Conservation (phyloP, 1,140 invertebrate genomes). For the Pinna nobilis region DNA sequence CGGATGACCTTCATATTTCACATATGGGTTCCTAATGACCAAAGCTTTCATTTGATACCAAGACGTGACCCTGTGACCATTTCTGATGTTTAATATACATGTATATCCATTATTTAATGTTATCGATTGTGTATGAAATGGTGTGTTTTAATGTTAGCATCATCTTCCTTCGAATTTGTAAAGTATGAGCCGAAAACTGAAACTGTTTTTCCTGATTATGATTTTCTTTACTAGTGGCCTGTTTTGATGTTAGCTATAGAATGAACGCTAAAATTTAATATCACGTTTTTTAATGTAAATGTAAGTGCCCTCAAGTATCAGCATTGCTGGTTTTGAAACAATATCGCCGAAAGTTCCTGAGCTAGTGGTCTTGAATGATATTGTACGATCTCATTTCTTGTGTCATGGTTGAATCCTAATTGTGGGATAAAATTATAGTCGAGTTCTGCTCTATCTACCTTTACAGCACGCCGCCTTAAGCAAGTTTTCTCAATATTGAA, state of each 20-base stretch:
- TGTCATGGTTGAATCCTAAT: constrained; percentile 15
- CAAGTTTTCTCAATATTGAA: constrained; percentile 14
- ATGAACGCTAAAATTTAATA: constrained; percentile 12
- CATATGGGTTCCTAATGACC: no score
- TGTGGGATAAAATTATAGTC: constrained; percentile 9
- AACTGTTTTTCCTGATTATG: constrained; percentile 12
- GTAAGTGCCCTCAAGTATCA: constrained; percentile 9
- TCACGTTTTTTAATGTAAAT: constrained; percentile 2
- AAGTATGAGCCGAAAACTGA: constrained; percentile 18
- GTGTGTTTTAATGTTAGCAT: constrained; percentile 24
- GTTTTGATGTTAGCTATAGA: constrained; percentile 23
- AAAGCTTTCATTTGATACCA: no score
- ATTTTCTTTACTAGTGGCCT: constrained; percentile 18
- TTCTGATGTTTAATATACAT: no score
- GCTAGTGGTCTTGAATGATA: constrained; percentile 14
- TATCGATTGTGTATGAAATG: not conserved
- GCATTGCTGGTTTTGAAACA: constrained; percentile 1
- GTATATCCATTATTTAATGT: constrained; percentile 6
- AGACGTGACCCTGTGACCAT: no score
- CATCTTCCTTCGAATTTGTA: constrained; percentile 18
- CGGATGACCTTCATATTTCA: no score
- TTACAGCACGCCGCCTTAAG: constrained; percentile 6
- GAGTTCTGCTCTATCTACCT: not conserved
- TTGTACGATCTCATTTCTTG: constrained; percentile 11
- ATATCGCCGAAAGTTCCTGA: constrained; percentile 26